Base-by-base conservation (phyloP, 1,140 invertebrate species). In the Bombus superbus region DNA sequence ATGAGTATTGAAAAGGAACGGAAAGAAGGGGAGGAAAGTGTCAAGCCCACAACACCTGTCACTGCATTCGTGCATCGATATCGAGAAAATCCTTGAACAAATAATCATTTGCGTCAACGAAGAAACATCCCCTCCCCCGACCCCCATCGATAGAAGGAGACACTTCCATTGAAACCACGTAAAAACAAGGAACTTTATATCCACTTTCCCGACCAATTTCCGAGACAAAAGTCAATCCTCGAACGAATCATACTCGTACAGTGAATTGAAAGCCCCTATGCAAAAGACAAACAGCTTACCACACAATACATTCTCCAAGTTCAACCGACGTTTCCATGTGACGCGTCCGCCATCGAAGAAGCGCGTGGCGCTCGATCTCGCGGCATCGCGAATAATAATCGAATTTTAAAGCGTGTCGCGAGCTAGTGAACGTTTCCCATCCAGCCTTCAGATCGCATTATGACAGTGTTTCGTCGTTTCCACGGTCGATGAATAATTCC, bases 401-500 rank as follows among this genome's bases (percentile, higher is more conserved):
- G 75, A 74, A 68, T 81, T 86, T 86, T 89, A 82, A 77, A 68
- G 18, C 79, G 80, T 74, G 44, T 72, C 75, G 62, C 42, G 68
- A 71, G 62, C 59, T 57, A 66, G 72, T 73, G 38, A 77, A 57
- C 62, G 57, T 53, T 32, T 53, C 62, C 66, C 53, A 47, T 74
- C 68, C 62, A 69, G 35, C 64, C 81, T 59, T n/a, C 47, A 64
- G 86, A 59, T 88, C 77, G 73, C 57, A 88, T 91, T 90, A 91
- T 88, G 77, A 84, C 75, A 18, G 75, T 78, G 86, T 85, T 80
- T 47, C 69, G 53, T 83, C 75, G 81, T 78, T 69, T 53, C 64
- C 35, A 47, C 68, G 35, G 22, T 28, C 81, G 75, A 71, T 85
- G 83, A 88, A 88, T 88, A 82, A 86, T 4, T 9, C 53, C 71